Base-by-base conservation (phyloP, 2,113 vertebrate species). In the Mus musculus region DNA sequence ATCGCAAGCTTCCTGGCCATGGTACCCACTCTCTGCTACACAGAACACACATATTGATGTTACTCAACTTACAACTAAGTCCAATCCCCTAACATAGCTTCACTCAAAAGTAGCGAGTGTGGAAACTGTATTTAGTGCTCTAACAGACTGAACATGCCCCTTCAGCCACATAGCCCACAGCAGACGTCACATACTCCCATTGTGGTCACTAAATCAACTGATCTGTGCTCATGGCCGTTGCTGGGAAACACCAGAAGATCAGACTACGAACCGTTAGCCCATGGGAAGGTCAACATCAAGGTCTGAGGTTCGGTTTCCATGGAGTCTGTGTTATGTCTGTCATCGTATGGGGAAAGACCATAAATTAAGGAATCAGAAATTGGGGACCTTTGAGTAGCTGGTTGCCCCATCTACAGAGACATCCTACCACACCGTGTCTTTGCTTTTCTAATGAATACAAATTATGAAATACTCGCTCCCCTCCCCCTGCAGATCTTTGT, bases 401-500 rank as follows among this genome's bases (percentile, higher is more conserved):
- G 5, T 36, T 3, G 10, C 33, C 67, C 46, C 26, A 22, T 26
- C 33, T 71, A 11, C 30, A 14, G 30, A 69, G 84, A 33, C 12
- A 26, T 72, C 49, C n/a, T 14, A 17, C 33, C 13, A 4, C 16
- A 9, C 52, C 30, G 20, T 54, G 30, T 1, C 65, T 87, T 46
- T 19, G 3, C 63, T 39, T 8, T 0, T 36, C n/a, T 9, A 16
- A 28, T 11, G 36, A 61, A 67, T 0, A 3, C 3, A 63, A 22
- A 52, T 49, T 6, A 22, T 69, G 20, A 36, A 16, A 19, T 0
- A 0, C 1, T 14, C 3, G 16, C 30, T 33, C 28, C 42, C 42
- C 42, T 42, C 54, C 65, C 19, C 16, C 0, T 4, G 4, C 8
- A 1, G 0, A 3, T 6, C 5, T 9, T 5, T 6, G 1, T 3